A percentile compares a stretch with the other conserved stretches of the same genome.
Evolutionary conservation across 2,113 vertebrate genomes (phyloP).

Genomic region (Gambusia holbrooki): DNA sequence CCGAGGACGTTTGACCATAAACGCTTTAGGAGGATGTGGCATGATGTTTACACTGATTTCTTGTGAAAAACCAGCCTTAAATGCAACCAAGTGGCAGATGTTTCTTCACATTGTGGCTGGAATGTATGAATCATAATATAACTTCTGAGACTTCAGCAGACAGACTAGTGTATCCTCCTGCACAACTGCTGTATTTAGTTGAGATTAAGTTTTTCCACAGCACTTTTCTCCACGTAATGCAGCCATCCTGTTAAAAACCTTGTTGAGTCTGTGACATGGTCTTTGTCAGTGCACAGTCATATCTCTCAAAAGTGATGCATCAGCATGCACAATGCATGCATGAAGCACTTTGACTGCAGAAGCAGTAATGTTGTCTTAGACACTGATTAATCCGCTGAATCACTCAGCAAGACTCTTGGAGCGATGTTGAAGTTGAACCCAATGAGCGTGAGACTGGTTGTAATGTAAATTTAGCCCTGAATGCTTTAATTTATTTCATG

Average conservation of each 20-base stretch:
- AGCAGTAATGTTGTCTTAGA: not conserved
- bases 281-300: not conserved
- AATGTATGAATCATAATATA: not conserved
- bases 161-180: not conserved
- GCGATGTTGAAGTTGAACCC: too few species aligned
- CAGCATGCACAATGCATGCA: too few species aligned
- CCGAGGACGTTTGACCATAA: not conserved
- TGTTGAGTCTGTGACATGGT: too few species aligned
- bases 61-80: not conserved
- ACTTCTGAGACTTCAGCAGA: not conserved
- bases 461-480: too few species aligned
- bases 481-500: not conserved
- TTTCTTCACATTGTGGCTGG: not conserved
- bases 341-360: not conserved
- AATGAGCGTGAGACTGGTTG: too few species aligned
- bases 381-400: not conserved
- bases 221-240: not conserved
- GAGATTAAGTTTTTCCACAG: not conserved
- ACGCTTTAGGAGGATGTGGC: not conserved
- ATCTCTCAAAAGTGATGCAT: not conserved
- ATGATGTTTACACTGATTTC: not conserved
- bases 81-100: not conserved
- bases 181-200: not conserved
- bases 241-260: not conserved
- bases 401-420: not conserved